Evolutionary conservation across 2,888 invertebrate species (phyloP).

Genomic region (Lottia scabra): DNA sequence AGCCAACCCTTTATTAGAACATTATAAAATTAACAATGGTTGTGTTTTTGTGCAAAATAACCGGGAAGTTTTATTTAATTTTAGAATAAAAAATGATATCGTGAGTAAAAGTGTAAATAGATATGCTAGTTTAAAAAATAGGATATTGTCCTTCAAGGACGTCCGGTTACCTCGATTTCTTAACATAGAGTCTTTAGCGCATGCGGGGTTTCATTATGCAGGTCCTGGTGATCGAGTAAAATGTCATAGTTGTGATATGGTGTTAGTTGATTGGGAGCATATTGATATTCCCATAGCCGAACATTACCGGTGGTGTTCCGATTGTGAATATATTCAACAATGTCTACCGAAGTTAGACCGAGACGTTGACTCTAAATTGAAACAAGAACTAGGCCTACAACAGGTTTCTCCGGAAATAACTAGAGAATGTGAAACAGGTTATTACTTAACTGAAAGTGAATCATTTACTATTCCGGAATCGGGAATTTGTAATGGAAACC

Average conservation of each 20-base stretch:
- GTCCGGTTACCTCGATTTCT: neutral
- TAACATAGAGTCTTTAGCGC: neutral
- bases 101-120: neutral
- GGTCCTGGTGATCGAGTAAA: neutral
- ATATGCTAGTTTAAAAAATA: neutral
- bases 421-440: neutral
- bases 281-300: neutral
- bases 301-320: neutral
- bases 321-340: neutral
- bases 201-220: neutral
- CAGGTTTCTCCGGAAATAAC: too few species aligned
- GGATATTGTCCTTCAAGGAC: neutral
- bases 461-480: neutral
- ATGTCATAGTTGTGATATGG: neutral
- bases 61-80: neutral
- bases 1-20: neutral
- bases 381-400: too few species aligned
- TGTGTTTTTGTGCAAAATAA: neutral
- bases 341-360: neutral
- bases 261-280: neutral
- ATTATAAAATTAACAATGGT: neutral
- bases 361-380: neutral
- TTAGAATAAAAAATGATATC: neutral
- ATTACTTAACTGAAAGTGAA: neutral
- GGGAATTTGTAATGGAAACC: too few species aligned